Evolutionary conservation across 1,140 invertebrate genomes (phyloP), one percentile per base, ranked within the genome.

Genomic region (Solenopsis fugax): DNA sequence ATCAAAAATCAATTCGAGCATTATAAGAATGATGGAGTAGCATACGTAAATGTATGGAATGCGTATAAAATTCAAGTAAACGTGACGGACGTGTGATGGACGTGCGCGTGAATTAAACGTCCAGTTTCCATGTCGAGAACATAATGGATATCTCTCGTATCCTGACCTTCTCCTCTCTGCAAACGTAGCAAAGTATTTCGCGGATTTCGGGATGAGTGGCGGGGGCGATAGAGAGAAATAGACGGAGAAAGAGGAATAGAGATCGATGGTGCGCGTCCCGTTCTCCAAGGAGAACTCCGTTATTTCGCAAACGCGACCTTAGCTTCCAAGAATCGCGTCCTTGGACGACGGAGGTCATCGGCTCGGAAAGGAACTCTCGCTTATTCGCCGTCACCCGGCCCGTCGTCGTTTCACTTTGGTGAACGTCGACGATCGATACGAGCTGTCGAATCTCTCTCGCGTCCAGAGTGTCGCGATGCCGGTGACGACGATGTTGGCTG

Each of bases 351-450:
- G 85, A 87, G 88, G 85, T 85, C 75, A 76, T 81, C 64, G 62
- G 69, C 85, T 87, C 85, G 54, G 21, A 50, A 24, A 69, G 62
- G 77, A 80, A 85, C 73, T 80, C 85, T 88, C 73, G 21, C 56
- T 73, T 75, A 10, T 69, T 24, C 45, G 65, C 64, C 64, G 24
- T 60, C 34, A 9, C 37, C 21, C 56, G 50, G 62, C 37, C 76
- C 29, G 34, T 81, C 45, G 52, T 71, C 85, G 88, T 29, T 73
- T 87, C 69, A 82, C 81, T 77, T 88, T 88, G 81, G 52, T 18
- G 80, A 89, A 85, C 65, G 34, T 87, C 52, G 85, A 87, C 56
- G 85, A 90, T 90, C 88, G 88, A 89, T 87, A 29, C 77, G 34
- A 34, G 60, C 58, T 24, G 67, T 82, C 80, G 54, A 82, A 73